Conservation (phyloP, 2,797 vertebrate species). For the Dipus sagitta region DNA sequence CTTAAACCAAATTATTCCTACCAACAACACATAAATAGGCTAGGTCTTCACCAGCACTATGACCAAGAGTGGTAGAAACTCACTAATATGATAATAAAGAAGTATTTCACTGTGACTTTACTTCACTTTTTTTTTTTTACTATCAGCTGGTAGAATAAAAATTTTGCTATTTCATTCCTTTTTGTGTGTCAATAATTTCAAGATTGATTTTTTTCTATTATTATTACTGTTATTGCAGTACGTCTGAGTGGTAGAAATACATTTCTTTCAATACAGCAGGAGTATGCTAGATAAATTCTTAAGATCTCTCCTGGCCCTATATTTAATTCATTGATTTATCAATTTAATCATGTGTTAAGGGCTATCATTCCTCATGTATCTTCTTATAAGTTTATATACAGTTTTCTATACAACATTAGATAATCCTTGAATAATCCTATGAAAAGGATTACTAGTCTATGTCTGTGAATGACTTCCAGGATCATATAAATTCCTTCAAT, state of each 20-base stretch:
- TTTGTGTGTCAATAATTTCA: slow-evolving; percentile 1
- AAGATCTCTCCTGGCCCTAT: background rate
- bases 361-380: background rate
- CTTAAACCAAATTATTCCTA: background rate
- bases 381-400: background rate
- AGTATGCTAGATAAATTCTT: background rate
- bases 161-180: background rate
- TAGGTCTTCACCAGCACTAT: background rate
- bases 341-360: background rate
- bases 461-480: background rate
- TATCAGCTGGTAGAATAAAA: background rate
- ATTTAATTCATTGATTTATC: background rate
- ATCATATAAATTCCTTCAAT: background rate
- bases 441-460: background rate
- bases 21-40: background rate
- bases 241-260: background rate
- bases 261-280: background rate
- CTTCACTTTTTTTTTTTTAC: background rate
- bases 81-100: background rate
- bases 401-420: background rate
- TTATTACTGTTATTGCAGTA: background rate
- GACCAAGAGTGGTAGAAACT: background rate
- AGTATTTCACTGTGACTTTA: background rate
- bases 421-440: background rate
- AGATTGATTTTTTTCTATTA: background rate